Percentiles rank a stretch among this genome's conserved stretches.
Conservation (phyloP, 2,888 invertebrate species). For the Melitaea athalia region DNA sequence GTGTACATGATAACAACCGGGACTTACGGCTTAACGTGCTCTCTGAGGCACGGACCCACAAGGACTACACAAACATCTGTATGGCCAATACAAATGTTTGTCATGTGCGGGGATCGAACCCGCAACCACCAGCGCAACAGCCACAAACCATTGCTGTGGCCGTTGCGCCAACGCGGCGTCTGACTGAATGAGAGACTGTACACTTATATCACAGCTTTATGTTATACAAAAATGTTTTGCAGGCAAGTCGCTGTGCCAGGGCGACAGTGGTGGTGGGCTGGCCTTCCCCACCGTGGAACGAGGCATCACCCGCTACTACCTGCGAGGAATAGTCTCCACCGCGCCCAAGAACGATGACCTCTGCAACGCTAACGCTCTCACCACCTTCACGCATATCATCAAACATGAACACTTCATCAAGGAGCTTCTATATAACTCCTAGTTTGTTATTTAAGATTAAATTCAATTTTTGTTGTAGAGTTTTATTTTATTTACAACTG, state of each 20-base stretch:
- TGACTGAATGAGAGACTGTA: no score
- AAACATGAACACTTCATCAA: slow-evolving; percentile 60
- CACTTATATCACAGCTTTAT: not conserved
- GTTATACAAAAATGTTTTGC: not conserved
- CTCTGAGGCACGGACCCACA: no score
- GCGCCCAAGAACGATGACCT: slow-evolving; percentile 53
- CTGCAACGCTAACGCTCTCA: slow-evolving; percentile 55
- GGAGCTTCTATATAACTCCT: slow-evolving; percentile 35
- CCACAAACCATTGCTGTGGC: no score
- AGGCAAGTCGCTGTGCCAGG: slow-evolving; percentile 66
- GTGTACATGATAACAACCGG: no score
- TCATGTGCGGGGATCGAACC: no score
- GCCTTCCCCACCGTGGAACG: slow-evolving; percentile 53
- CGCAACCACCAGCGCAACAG: no score
- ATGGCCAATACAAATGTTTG: no score
- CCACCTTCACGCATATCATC: slow-evolving; percentile 58
- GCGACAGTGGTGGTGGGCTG: slow-evolving; percentile 71
- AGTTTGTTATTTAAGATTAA: not conserved
- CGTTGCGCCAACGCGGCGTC: no score
- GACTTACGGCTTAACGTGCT: no score
- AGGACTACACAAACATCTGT: no score
- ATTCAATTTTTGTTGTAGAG: not conserved
- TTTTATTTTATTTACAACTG: not conserved
- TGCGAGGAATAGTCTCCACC: slow-evolving; percentile 65
- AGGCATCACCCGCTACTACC: slow-evolving; percentile 55